Evolutionary conservation across 2,888 invertebrate species (phyloP), one percentile per base, ranked within the genome.

Genomic region (Lycophotia porphyrea): DNA sequence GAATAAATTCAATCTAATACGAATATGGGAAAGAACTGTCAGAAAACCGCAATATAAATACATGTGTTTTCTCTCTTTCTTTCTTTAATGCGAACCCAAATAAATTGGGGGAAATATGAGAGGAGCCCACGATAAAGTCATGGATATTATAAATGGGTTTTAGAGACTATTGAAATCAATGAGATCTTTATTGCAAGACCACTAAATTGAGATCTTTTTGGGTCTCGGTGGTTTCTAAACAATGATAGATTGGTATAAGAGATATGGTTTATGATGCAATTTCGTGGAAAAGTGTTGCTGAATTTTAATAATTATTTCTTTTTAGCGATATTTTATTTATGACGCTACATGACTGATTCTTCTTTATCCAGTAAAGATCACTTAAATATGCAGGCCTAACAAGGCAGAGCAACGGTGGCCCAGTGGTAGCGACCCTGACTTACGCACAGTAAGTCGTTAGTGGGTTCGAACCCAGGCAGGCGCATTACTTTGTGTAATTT

Each of bases 101-200:
- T 95, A 94, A 95, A 95, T 94, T 93, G 92, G 86, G 89, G 89
- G 89, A 93, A 94, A 94, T 94, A 93, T 94, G 91, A 93, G 90
- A 89, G 89, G 90, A 89, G 83, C 91, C 90, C 76, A 69, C 92
- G 93, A 95, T 95, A 95, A 95, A 94, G 92, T 93, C 92, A 87
- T 90, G 89, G 90, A 90, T 93, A 94, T 93, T 93, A 92, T 90
- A 89, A 90, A 93, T 92, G 92, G 91, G 91, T 93, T 92, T 93
- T 93, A 94, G 91, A 90, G 92, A 86, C 93, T 90, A 95, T 95
- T 94, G 93, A 95, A 95, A 95, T 93, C 94, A 93, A 95, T 94
- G 92, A 92, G 91, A 92, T 92, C 94, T 94, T 94, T 93, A 95
- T 95, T 92, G 93, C 91, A 93, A 93, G 90, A 93, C 93, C 88